phyloP scores from a whole-genome alignment of 92 coral and sea anemone genomes.

The Actinernus sp. region DNA sequence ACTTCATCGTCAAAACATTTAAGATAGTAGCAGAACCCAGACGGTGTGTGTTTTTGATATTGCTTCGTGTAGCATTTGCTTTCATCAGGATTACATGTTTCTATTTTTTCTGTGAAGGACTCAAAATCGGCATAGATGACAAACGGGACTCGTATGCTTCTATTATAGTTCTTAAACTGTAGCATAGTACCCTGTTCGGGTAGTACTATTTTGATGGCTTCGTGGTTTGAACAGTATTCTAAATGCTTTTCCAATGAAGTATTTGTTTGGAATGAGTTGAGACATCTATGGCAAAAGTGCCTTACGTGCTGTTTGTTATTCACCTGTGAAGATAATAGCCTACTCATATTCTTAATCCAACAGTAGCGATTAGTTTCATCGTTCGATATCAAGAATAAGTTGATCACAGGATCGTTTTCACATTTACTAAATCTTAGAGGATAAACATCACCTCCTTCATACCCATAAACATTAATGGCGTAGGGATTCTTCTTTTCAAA shows the following conservation, averaged over 20 bases:
- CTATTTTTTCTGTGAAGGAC: too few relatives aligned
- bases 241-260: slow-evolving; percentile 15
- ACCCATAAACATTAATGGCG: neutral
- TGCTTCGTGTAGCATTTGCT: too few relatives aligned
- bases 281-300: slow-evolving; percentile 19
- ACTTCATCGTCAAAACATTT: too few relatives aligned
- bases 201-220: too few relatives aligned
- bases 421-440: slow-evolving; percentile 25
- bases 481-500: slow-evolving; percentile 33
- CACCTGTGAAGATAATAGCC: slow-evolving; percentile 13
- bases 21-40: slow-evolving; percentile 39
- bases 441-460: too few relatives aligned
- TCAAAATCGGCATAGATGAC: slow-evolving; percentile 65
- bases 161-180: too few relatives aligned
- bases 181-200: too few relatives aligned
- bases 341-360: slow-evolving; percentile 23
- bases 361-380: slow-evolving; percentile 42
- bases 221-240: too few relatives aligned
- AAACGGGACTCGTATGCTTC: too few relatives aligned
- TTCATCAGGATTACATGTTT: too few relatives aligned
- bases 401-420: too few relatives aligned
- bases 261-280: slow-evolving; percentile 16
- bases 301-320: slow-evolving; percentile 4
- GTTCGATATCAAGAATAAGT: slow-evolving; percentile 22
- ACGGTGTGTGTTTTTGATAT: too few relatives aligned